Base-by-base conservation (phyloP, 2,113 vertebrate genomes). In the Pogonocichla stellata region DNA sequence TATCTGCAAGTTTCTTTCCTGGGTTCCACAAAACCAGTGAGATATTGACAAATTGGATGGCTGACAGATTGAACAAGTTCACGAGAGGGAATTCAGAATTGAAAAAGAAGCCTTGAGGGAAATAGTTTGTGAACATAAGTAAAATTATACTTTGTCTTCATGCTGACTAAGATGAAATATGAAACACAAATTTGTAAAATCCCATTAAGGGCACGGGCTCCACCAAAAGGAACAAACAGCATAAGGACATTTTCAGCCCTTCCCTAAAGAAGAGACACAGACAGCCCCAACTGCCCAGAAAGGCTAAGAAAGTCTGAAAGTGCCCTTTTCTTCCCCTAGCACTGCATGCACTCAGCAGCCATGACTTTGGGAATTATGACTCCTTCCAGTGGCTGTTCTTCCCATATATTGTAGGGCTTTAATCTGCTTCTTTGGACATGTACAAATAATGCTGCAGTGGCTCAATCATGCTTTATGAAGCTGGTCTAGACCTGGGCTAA, bases 131-230 rank as follows among this genome's bases (percentile, higher is more conserved):
- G 81, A 88, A 47, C 18, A 19, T 29, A 86, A 74, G 43, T 38
- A 70, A 90, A 94, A 80, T 78, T 77, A 43, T 75, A 40, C 45
- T 85, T 87, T 88, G 43, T 70, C 50, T 89, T 74, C 83, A 82
- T 74, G 87, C 70, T 95, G 91, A 96, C 71, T 78, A 86, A 92
- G 74, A 77, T 60, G 60, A 90, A 96, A 64, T 77, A 80, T 2
- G 5, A 95, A 90, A 47, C 48, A 60, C 22, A 51, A 56, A 69
- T 45, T n/a, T 86, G 48, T 38, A 74, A 80, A 80, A 77, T 48
- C 25, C 12, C 25, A 24, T 10, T 50, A n/a, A 86, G 16, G 38
- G 13, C 50, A 65, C 3, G 12, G 7, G 23, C 53, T 14, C n/a
- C 50, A 67, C 42, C 34, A 62, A 38, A 72, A 65, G 43, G 65